Base-by-base conservation (phyloP, 2,113 vertebrate genomes). In the Odontophorus gujanensis region DNA sequence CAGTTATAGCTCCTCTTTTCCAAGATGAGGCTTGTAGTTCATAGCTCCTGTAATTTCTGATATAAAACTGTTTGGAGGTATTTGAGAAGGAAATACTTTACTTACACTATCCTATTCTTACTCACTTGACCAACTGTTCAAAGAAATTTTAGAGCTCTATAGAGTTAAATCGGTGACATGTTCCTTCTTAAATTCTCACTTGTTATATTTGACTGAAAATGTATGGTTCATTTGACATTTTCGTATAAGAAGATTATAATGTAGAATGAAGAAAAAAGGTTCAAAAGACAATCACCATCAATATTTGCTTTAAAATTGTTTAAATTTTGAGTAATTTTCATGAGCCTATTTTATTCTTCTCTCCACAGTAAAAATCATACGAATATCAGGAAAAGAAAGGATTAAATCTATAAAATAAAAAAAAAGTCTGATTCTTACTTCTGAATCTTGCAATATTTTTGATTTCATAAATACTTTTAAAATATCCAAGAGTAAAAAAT, bases 1-100 rank as follows among this genome's bases (percentile, higher is more conserved):
- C 26, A 74, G 30, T 85, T 83, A 9, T 4, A 67, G 32, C 8
- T 90, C 69, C 58, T 2, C 48, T 65, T 47, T 65, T 90, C 83
- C 92, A 90, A 94, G 43, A 86, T 78, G 66, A 94, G 48, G n/a
- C 7, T 89, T 88, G 51, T 36, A 81, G 73, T 66, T 93, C 61
- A 86, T 30, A 76, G 66, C n/a, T 89, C 43, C 71, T 81, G 62
- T 53, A 81, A 65, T 28, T 92, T 75, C 74, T 90, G 67, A 73
- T n/a, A 38, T 69, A 78, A 22, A 67, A 26, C 43, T 87, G 38
- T 62, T 28, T 66, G 36, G 25, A 90, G 42, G n/a, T 81, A 87
- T 36, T 43, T 71, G 34, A 80, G 17, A 30, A 11, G 38, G 85
- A 87, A 67, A 66, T 11, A n/a, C 21, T 61, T 38, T 40, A 72